Base-by-base conservation (phyloP, 1,140 invertebrate species). In the Camponotus vicinus region DNA sequence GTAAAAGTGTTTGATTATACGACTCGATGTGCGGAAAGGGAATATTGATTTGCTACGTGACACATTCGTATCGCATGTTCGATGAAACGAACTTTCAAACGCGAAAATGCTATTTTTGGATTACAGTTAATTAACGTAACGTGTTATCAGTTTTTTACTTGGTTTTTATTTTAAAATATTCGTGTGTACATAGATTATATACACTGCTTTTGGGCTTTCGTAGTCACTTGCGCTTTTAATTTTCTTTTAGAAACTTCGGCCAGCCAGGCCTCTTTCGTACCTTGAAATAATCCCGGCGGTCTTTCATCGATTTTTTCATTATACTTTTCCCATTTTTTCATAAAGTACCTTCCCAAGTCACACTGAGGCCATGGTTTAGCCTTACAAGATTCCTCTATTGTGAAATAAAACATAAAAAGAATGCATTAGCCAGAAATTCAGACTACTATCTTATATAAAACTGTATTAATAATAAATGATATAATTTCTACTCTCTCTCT, bases 41-140 rank as follows among this genome's bases (percentile, higher is more conserved):
- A 61, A 83, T 83, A 75, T 42, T 49, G 45, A 83, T 73, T 13
- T 8, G 27, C 42, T 80, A 70, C 37, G 34, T 67, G 45, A 42
- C 40, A n/a, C 40, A 34, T 64, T n/a, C 9, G 7, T 70, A 32
- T 40, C 11, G 21, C 40, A 15, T 70, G 40, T 69, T 34, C 2
- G 7, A 13, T 40, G n/a, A 18, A 63, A 18, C 11, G 0, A 40
- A 15, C 1, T 61, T 15, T 13, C 55, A 61, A 40, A 42, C 52
- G 34, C n/a, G 37, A 40, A 61, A 61, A n/a, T 18, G 55, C 8
- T 21, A 59, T 37, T 75, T 75, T 34, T 21, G 6, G 15, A n/a
- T 40, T 75, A 8, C 11, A 13, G 6, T 76, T 18, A 76, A 21
- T 76, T 40, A 59, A 76, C n/a, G 18, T 52, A 0, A 52, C 3